phyloP scores from a whole-genome alignment of 2,888 invertebrate species.

The Reticulitermes lucifugus region DNA sequence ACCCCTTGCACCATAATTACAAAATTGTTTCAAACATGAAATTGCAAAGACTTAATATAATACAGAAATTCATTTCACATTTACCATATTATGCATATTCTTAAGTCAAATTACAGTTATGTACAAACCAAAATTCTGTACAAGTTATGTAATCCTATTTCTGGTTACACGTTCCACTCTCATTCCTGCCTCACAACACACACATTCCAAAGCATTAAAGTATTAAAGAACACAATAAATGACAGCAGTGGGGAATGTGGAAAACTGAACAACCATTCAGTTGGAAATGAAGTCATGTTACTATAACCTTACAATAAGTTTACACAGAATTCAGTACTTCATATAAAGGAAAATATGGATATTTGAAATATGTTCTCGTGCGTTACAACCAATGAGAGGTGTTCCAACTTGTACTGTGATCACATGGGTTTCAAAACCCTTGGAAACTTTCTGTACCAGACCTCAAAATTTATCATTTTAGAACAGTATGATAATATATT shows the following conservation, averaged over 20 bases:
- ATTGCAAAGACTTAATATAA: background rate
- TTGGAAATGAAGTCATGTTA: background rate
- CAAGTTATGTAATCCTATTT: background rate
- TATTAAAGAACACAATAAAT: background rate
- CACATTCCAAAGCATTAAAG: background rate
- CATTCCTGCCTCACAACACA: background rate
- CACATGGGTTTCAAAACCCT: background rate
- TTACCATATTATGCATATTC: background rate
- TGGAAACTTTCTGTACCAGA: background rate
- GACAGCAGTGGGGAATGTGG: background rate
- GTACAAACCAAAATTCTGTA: background rate
- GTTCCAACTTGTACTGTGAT: background rate
- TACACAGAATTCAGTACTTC: background rate
- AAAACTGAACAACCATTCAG: background rate
- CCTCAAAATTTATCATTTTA: background rate
- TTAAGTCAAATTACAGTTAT: background rate
- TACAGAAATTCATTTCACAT: conserved; percentile 2
- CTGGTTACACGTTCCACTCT: background rate
- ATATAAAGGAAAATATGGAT: background rate
- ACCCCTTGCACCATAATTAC: background rate
- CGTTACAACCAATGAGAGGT: background rate
- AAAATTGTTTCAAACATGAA: conserved; percentile 1
- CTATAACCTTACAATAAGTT: background rate
- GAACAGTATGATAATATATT: background rate
- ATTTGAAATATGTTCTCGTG: background rate